These are phyloP conservation scores for Gadus chalcogrammus DNA, from an alignment of 2,113 vertebrate genomes.

Conservation along the genomic window DNA sequence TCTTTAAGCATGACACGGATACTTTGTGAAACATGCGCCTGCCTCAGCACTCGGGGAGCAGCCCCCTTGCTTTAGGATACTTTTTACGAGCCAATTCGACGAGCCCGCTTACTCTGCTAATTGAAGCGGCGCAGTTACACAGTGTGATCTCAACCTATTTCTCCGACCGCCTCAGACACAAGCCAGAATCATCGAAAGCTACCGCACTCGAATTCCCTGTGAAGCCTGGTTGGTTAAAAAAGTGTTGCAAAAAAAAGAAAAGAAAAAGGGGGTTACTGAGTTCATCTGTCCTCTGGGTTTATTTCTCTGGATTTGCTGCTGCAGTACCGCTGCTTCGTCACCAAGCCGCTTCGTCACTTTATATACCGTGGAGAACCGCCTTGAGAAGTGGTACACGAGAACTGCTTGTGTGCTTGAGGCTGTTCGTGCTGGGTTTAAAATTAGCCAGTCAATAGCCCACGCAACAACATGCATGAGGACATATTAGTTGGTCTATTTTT, in stretches of 20 bases:
- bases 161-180: background rate
- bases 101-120: conserved; percentile 5
- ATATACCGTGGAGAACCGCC: no score
- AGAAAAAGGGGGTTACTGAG: no score
- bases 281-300: no score
- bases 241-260: background rate
- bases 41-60: background rate
- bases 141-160: conserved; percentile 15
- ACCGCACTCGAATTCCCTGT: no score
- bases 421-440: conserved; percentile 6
- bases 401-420: no score
- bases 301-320: no score
- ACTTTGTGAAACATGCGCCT: conserved; percentile 16
- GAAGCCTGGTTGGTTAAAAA: background rate
- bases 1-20: conserved; percentile 24
- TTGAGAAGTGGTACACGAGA: no score
- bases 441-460: background rate
- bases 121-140: conserved; percentile 12
- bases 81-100: background rate
- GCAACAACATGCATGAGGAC: background rate
- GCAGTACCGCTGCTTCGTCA: no score
- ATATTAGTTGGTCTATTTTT: background rate
- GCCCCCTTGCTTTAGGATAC: conserved; percentile 25
- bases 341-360: no score
- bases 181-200: background rate